Percentiles rank a stretch among this genome's conserved stretches.
phyloP scores from a whole-genome alignment of 2,888 invertebrate species.

The Pilophorus perplexus region DNA sequence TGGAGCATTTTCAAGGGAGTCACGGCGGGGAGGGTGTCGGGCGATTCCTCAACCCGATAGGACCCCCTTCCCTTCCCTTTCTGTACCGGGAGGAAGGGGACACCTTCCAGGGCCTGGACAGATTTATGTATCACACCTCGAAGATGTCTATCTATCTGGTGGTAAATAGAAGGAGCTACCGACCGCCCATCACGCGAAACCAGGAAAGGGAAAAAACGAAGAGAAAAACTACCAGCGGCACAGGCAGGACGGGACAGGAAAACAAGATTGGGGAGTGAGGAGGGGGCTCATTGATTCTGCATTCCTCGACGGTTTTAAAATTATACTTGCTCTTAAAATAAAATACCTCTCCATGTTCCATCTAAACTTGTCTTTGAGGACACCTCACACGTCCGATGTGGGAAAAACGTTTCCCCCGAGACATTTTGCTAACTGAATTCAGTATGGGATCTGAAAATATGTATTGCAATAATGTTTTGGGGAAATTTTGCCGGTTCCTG shows the following conservation, averaged over 20 bases:
- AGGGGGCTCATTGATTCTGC: constrained; percentile 24
- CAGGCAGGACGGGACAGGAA: background rate
- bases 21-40: constrained; percentile 6
- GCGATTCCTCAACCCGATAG: constrained; percentile 22
- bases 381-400: no score
- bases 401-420: no score
- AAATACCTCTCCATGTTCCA: background rate
- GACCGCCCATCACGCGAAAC: constrained; percentile 38
- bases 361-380: no score
- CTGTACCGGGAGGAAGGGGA: background rate
- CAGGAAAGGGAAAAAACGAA: constrained; percentile 23
- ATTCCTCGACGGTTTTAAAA: constrained; percentile 18
- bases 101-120: constrained; percentile 7
- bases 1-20: constrained; percentile 41
- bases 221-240: background rate
- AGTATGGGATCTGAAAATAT: no score
- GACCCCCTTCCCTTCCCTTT: background rate
- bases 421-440: no score
- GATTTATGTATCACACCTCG: constrained; percentile 43
- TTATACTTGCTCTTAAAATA: constrained; percentile 11
- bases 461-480: no score
- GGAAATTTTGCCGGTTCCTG: no score
- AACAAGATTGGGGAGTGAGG: no score
- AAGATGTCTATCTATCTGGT: constrained; percentile 38
- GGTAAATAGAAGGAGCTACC: constrained; percentile 41